A percentile compares a stretch with the other conserved stretches of the same genome.
These are phyloP conservation scores for Monarcha castaneiventris DNA, from an alignment of 2,113 vertebrate genomes.

Conservation along the genomic window DNA sequence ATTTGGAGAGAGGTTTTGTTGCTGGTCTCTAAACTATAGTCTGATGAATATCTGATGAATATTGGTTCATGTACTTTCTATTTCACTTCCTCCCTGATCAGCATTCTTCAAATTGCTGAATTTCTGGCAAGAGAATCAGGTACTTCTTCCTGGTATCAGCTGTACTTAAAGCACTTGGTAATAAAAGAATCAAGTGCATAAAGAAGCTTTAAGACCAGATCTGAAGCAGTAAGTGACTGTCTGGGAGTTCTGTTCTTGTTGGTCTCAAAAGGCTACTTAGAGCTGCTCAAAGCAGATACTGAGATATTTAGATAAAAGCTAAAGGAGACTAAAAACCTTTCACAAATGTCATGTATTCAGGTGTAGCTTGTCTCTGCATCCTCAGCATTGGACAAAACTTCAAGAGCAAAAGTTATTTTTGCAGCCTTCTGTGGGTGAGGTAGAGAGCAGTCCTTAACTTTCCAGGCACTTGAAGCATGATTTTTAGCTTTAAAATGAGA, in stretches of 20 bases:
- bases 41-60: conserved; percentile 12
- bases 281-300: not conserved
- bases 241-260: not conserved
- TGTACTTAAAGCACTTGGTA: not conserved
- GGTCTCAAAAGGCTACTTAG: not conserved
- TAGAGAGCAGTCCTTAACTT: not conserved
- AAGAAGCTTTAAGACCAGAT: not conserved
- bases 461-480: not conserved
- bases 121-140: conserved; percentile 14
- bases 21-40: not conserved
- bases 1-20: not conserved
- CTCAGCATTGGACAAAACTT: not conserved
- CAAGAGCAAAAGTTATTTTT: not conserved
- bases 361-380: not conserved
- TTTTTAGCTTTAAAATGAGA: not conserved
- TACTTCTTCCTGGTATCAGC: not conserved
- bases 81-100: conserved; percentile 40
- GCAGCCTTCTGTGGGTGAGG: not conserved
- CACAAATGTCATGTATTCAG: not conserved
- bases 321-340: not conserved
- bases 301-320: not conserved
- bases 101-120: not conserved
- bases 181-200: not conserved
- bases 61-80: not conserved
- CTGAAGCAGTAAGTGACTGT: not conserved